phyloP scores from a whole-genome alignment of 2,888 invertebrate genomes.

The Philhelius pedissequus region DNA sequence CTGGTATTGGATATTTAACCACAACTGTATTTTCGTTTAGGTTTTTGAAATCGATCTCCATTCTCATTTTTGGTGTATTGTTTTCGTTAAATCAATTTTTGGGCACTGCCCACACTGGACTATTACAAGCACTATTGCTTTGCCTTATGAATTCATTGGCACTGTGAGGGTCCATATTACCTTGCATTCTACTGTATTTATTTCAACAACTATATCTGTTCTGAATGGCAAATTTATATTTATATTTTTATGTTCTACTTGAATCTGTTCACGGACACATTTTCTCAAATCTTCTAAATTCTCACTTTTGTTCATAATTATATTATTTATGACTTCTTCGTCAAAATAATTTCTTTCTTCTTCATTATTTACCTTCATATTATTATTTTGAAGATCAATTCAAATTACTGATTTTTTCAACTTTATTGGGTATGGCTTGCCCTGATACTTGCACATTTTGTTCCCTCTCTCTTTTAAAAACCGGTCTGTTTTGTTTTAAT shows the following conservation, averaged over 20 bases:
- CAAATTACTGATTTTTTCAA: slow-evolving; percentile 8
- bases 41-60: slow-evolving; percentile 21
- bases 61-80: slow-evolving; percentile 3
- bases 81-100: slow-evolving; percentile 10
- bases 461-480: not conserved
- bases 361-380: slow-evolving; percentile 13
- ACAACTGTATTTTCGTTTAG: slow-evolving; percentile 16
- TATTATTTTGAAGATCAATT: slow-evolving; percentile 2
- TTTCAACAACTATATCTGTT: slow-evolving; percentile 11
- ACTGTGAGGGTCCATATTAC: slow-evolving; percentile 5
- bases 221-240: not conserved
- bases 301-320: slow-evolving; percentile 5
- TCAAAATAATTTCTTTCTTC: slow-evolving; percentile 8
- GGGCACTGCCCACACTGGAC: not conserved
- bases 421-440: no score
- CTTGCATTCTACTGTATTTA: not conserved
- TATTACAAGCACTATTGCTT: not conserved
- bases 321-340: slow-evolving; percentile 1
- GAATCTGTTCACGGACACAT: slow-evolving; percentile 2
- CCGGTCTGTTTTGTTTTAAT: not conserved
- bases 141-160: not conserved
- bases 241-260: not conserved
- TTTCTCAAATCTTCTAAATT: slow-evolving; percentile 2
- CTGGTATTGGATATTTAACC: slow-evolving; percentile 22
- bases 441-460: not conserved